Percentiles rank a stretch among this genome's conserved stretches.
Conservation (phyloP, 2,113 vertebrate species). For the Cynoglossus semilaevis region DNA sequence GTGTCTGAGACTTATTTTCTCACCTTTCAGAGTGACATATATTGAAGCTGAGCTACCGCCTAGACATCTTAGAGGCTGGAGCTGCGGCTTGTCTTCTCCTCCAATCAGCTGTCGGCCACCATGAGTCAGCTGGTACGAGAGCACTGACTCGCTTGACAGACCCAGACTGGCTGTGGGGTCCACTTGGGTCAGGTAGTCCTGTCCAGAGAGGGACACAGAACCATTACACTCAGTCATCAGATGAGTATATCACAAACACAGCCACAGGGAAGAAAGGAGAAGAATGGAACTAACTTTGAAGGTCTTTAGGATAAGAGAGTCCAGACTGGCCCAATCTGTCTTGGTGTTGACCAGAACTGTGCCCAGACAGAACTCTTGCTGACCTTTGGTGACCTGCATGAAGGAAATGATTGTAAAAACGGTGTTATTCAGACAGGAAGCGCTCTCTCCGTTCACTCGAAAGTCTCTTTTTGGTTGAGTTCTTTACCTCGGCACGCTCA, state of each 20-base stretch:
- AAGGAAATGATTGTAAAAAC: not conserved
- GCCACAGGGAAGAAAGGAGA: too few species aligned
- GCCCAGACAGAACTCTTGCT: conserved; percentile 89
- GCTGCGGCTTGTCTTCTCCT: conserved; percentile 75
- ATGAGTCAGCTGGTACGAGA: conserved; percentile 85
- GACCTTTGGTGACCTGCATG: conserved; percentile 85
- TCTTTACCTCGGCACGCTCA: conserved; percentile 84
- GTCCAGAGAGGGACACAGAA: not conserved
- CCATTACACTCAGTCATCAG: too few species aligned
- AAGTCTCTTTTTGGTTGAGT: too few species aligned
- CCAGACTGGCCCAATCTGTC: conserved; percentile 88
- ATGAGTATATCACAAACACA: too few species aligned
- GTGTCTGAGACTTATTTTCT: conserved; percentile 15
- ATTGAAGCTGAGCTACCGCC: conserved; percentile 72
- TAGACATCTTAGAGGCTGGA: conserved; percentile 78
- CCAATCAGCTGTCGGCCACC: conserved; percentile 81
- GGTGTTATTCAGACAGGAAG: too few species aligned
- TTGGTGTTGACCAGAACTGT: conserved; percentile 80
- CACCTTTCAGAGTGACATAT: conserved; percentile 86
- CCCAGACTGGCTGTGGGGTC: conserved; percentile 90
- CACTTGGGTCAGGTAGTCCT: conserved; percentile 92
- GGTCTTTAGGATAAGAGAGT: conserved; percentile 84
- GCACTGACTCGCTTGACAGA: conserved; percentile 86
- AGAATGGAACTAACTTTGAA: conserved; percentile 80
- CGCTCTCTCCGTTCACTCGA: too few species aligned